Percentiles rank a stretch among this genome's conserved stretches.
Conservation (phyloP, 2,797 vertebrate genomes). For the Enteromius mattozi region DNA sequence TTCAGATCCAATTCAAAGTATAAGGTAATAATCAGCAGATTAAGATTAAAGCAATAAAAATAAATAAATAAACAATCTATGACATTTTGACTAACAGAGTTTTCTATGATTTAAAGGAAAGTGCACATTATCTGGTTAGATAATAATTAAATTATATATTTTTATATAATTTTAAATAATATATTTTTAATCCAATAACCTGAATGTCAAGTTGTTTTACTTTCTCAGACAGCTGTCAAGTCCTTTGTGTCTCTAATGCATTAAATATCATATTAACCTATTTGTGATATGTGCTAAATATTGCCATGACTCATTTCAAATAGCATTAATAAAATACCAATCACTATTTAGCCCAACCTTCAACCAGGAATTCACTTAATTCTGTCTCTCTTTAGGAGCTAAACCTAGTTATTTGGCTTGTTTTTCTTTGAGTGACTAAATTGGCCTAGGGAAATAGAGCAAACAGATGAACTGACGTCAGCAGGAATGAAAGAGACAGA, state of each 20-base stretch:
- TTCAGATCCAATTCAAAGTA: neutral
- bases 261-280: neutral
- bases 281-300: neutral
- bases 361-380: slow-evolving; percentile 3
- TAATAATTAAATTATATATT: neutral
- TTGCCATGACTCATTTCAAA: neutral
- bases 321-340: neutral
- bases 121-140: neutral
- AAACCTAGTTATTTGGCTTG: slow-evolving; percentile 19
- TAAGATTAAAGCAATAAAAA: neutral
- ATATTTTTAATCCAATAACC: neutral
- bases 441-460: slow-evolving; percentile 49
- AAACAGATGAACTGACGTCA: slow-evolving; percentile 34
- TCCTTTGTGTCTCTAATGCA: neutral
- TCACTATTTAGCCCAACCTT: neutral
- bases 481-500: slow-evolving; percentile 7
- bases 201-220: neutral
- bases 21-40: neutral
- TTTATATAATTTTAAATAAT: neutral
- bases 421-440: slow-evolving; percentile 39
- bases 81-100: neutral
- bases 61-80: neutral
- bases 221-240: neutral
- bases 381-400: neutral
- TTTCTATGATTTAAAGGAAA: neutral